Conservation (phyloP, 2,797 vertebrate genomes). For the Thunnus albacares region DNA sequence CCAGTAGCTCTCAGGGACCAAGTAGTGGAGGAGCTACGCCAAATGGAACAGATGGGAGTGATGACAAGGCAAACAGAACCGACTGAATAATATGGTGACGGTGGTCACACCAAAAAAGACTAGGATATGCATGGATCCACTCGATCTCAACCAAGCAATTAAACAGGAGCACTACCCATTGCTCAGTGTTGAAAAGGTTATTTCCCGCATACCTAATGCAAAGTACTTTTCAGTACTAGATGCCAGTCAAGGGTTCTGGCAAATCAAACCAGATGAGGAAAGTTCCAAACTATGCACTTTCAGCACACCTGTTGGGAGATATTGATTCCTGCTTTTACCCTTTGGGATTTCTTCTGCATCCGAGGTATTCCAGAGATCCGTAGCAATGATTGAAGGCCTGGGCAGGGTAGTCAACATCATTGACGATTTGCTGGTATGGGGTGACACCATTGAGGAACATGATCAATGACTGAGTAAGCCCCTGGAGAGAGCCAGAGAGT, state of each 20-base stretch:
- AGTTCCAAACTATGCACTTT: not conserved
- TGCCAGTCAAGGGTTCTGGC: not conserved
- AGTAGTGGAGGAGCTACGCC: too few relatives aligned
- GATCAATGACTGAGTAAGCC: not conserved
- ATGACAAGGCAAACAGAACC: too few relatives aligned
- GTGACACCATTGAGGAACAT: conserved; percentile 20
- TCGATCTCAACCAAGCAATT: not conserved
- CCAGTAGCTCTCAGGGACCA: too few relatives aligned
- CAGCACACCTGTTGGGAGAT: not conserved
- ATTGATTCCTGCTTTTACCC: too few relatives aligned
- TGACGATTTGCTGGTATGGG: conserved; percentile 27
- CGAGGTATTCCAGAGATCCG: not conserved
- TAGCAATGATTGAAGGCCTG: conserved; percentile 16
- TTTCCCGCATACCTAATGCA: not conserved
- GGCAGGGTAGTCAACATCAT: conserved; percentile 5
- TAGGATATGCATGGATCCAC: not conserved
- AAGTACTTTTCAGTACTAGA: not conserved
- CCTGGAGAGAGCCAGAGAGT: not conserved
- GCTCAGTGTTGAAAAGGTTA: not conserved
- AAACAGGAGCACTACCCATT: not conserved
- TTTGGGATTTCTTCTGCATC: too few relatives aligned
- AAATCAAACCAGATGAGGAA: not conserved
- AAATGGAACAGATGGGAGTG: too few relatives aligned
- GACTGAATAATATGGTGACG: too few relatives aligned
- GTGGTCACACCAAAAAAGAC: too few relatives aligned